Evolutionary conservation across 2,888 invertebrate species (phyloP).

Genomic region (Prosopocoilus inquinatus): DNA sequence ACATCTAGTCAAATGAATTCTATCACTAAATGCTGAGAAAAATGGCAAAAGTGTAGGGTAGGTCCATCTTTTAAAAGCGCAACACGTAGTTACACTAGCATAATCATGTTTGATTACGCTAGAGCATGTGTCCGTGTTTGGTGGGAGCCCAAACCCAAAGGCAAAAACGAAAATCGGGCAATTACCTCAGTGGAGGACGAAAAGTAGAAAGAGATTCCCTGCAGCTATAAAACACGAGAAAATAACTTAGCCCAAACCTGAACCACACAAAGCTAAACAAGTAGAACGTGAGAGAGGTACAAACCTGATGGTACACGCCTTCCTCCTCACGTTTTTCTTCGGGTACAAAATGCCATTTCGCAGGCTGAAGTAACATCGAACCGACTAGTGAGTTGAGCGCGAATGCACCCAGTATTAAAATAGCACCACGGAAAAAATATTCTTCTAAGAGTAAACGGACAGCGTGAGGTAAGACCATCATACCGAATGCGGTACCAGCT

Average conservation of each 20-base stretch:
- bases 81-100: too few relatives aligned
- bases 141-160: too few relatives aligned
- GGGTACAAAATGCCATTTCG: constrained; percentile 67
- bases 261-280: neutral
- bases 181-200: constrained; percentile 47
- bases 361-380: constrained; percentile 66
- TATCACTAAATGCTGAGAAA: too few relatives aligned
- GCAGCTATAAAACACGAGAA: constrained; percentile 39
- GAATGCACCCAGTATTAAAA: constrained; percentile 65
- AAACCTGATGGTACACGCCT: constrained; percentile 50
- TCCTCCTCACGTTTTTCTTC: constrained; percentile 54
- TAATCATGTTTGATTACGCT: too few relatives aligned
- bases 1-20: too few relatives aligned
- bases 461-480: constrained; percentile 77
- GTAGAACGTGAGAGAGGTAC: neutral
- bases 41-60: too few relatives aligned
- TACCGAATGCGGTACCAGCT: constrained; percentile 76
- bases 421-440: constrained; percentile 67
- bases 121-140: too few relatives aligned
- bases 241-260: constrained; percentile 6
- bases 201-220: constrained; percentile 49
- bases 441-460: constrained; percentile 63
- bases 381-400: constrained; percentile 69
- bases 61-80: too few relatives aligned
- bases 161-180: neutral